Evolutionary conservation across 1,140 invertebrate genomes (phyloP).

Genomic region (Eurosta solidaginis): DNA sequence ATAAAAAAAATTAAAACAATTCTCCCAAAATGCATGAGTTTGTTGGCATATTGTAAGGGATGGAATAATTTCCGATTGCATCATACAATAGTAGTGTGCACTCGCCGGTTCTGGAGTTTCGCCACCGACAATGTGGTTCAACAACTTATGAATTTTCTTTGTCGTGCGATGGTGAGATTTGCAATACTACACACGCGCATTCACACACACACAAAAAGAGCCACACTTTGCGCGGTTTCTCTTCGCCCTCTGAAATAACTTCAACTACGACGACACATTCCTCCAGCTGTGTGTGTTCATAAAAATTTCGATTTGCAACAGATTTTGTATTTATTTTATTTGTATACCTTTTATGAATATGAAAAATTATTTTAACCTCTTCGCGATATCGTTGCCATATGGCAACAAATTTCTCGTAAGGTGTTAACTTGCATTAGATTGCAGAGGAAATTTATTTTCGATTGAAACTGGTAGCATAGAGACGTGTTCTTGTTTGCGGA

Average conservation of each 20-base stretch:
- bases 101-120: background rate
- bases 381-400: too few species aligned
- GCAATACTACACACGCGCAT: background rate
- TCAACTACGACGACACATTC: background rate
- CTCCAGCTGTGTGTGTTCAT: background rate
- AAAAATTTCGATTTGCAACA: background rate
- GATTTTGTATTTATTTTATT: background rate
- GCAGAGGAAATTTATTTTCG: too few species aligned
- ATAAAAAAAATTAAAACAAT: background rate
- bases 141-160: slow-evolving; percentile 2
- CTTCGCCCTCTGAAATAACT: background rate
- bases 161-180: background rate
- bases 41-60: background rate
- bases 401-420: too few species aligned
- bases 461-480: too few species aligned
- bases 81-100: too few species aligned
- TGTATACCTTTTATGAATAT: background rate
- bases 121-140: background rate
- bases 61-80: slow-evolving; percentile 2
- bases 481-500: too few species aligned
- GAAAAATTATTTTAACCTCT: too few species aligned
- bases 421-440: too few species aligned
- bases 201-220: background rate
- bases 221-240: background rate
- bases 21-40: background rate